phyloP scores from a whole-genome alignment of 2,797 vertebrate genomes.

The Phylloscopus collybita region DNA sequence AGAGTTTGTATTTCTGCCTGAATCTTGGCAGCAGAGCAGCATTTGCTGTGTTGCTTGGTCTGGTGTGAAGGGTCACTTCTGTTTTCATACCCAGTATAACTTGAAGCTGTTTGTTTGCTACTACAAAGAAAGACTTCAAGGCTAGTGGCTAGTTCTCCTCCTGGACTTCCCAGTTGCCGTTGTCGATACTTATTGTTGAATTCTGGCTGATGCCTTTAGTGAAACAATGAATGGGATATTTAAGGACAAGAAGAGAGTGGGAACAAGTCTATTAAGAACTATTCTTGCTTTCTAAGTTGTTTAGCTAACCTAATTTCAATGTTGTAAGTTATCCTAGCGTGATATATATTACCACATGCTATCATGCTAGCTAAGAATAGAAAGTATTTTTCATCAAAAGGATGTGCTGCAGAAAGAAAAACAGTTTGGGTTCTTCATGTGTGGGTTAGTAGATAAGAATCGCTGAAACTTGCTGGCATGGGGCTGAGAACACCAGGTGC shows the following conservation, averaged over 20 bases:
- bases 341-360: neutral
- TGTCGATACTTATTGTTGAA: neutral
- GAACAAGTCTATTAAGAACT: neutral
- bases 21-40: neutral
- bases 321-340: neutral
- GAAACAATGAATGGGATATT: neutral
- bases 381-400: neutral
- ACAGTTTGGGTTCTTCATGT: neutral
- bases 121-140: neutral
- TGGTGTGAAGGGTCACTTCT: neutral
- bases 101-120: neutral
- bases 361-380: neutral
- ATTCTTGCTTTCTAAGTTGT: neutral
- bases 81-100: neutral
- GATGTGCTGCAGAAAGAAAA: neutral
- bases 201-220: neutral
- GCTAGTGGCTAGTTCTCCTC: neutral
- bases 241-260: neutral
- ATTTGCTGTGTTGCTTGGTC: neutral
- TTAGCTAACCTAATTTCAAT: neutral
- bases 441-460: neutral
- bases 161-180: neutral
- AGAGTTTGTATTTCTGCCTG: neutral
- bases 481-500: neutral
- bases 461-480: neutral